Base-by-base conservation (phyloP, 2,797 vertebrate genomes). In the Tauraco hartlaubi region DNA sequence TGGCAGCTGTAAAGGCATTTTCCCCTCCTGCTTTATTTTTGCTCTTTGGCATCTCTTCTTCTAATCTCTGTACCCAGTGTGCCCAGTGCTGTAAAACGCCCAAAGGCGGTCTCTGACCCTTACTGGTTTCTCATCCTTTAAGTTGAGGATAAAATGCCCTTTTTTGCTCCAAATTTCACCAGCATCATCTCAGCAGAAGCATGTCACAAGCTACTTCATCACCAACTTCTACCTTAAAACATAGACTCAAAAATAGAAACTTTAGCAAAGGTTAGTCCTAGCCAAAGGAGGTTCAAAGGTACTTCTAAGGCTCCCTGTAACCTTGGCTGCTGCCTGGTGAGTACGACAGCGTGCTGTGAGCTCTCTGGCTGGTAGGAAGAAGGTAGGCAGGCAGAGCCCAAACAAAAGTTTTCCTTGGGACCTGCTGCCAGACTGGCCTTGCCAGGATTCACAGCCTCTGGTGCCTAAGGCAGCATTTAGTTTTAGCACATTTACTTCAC, bases 261-360 rank as follows among this genome's bases (percentile, higher is more conserved):
- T 62, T 85, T 26, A 39, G n/a, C 29, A 21, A 52, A 52, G 15
- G 3, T 23, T 75, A 64, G 48, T 64, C 17, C 19, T 22, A 44
- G 14, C 5, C 12, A 52, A 66, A 78, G 76, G 49, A 56, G 2
- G 1, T 25, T 75, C 15, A 5, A 23, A 62, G 9, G 51, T 48
- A 22, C 20, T 68, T 41, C 15, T 48, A 15, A 59, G 22, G 9
- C 33, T 85, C 15, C 59, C 28, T 2, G 1, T 62, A 37, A 22
- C 23, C 29, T 54, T 22, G 16, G 14, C 11, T 68, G 56, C 33
- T 83, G 68, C 35, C 35, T 76, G 35, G 14, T 15, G 44, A 14
- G 54, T 29, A 10, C 0, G 0, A 23, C 31, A 62, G n/a, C 2
- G 3, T 44, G 28, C 61, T 46, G 2, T 9, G 44, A 44, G 41